Evolutionary conservation across 1,140 invertebrate species (phyloP), one percentile per base, ranked within the genome.

Genomic region (Heliconius melpomene): DNA sequence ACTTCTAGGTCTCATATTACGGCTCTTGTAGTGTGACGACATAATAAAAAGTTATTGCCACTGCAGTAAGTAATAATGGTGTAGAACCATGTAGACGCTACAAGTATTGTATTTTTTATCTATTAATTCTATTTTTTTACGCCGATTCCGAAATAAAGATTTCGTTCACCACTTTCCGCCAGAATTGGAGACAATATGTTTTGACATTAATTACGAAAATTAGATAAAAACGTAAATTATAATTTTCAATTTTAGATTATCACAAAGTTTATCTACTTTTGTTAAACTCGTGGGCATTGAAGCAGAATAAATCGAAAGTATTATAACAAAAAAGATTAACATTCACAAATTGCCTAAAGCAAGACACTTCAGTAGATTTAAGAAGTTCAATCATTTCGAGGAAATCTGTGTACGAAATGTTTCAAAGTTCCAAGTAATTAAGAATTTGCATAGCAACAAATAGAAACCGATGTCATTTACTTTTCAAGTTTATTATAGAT

Each of bases 311-410:
- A 60, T 60, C 8, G 26, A 23, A 9, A 2, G n/a, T 60, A 26
- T 60, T 3, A 11, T 26, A 60, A n/a, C 7, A 60, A 60, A 60
- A 23, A n/a, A 60, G 8, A 60, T 29, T 9, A 26, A 26, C 9
- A 26, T 66, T 26, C 54, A 16, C 23, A 66, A 66, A 66, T 66
- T 29, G 57, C 57, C 26, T 18, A 0, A 13, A 66, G 60, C 60
- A 66, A 29, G 9, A 66, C 23, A 29, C 60, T 23, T 57, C n/a
- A 29, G 2, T n/a, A 26, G 54, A 60, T 9, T 60, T 60, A 60
- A 60, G n/a, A 60, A 60, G n/a, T 23, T 57, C n/a, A 57, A 57
- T 57, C 54, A 57, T 57, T 57, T 57, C 54, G 54, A 66, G 26
- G 60, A 66, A 66, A 66, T 66, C n/a, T 29, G 23, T 66, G 29